These are phyloP conservation scores for Enchytraeus crypticus DNA, from an alignment of 2,888 invertebrate genomes.

Conservation along the genomic window DNA sequence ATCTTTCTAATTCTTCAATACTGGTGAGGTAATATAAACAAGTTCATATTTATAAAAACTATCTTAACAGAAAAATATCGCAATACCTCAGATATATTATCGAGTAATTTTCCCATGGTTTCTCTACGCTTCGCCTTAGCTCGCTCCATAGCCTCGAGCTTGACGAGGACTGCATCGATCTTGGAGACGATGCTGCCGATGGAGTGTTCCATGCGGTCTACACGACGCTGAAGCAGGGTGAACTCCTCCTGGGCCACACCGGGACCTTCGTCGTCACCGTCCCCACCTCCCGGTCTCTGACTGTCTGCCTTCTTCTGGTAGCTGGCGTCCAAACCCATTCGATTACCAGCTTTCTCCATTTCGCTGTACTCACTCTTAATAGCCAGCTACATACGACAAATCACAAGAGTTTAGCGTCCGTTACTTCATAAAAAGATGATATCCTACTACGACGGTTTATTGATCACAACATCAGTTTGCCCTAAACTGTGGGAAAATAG, in stretches of 20 bases:
- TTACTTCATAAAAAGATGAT: too few relatives aligned
- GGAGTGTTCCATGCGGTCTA: slow-evolving; percentile 54
- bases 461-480: too few relatives aligned
- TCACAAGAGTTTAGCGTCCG: too few relatives aligned
- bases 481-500: too few relatives aligned
- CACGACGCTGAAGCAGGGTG: slow-evolving; percentile 49
- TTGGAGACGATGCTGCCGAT: slow-evolving; percentile 51
- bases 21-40: too few relatives aligned
- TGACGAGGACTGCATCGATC: slow-evolving; percentile 53
- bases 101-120: slow-evolving; percentile 50
- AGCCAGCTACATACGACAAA: too few relatives aligned
- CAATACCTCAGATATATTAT: slow-evolving; percentile 48
- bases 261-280: not conserved
- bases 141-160: slow-evolving; percentile 52
- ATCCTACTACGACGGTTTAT: too few relatives aligned
- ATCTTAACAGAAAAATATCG: too few relatives aligned
- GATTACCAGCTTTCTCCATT: too few relatives aligned
- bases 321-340: not conserved
- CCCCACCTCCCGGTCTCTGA: not conserved
- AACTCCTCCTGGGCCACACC: slow-evolving; percentile 43
- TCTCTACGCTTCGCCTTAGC: slow-evolving; percentile 51
- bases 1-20: too few relatives aligned
- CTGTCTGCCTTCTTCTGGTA: not conserved
- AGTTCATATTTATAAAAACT: too few relatives aligned
- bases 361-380: too few relatives aligned